Evolutionary conservation across 2,113 vertebrate genomes (phyloP), one percentile per base, ranked within the genome.

Genomic region (Casuarius casuarius): DNA sequence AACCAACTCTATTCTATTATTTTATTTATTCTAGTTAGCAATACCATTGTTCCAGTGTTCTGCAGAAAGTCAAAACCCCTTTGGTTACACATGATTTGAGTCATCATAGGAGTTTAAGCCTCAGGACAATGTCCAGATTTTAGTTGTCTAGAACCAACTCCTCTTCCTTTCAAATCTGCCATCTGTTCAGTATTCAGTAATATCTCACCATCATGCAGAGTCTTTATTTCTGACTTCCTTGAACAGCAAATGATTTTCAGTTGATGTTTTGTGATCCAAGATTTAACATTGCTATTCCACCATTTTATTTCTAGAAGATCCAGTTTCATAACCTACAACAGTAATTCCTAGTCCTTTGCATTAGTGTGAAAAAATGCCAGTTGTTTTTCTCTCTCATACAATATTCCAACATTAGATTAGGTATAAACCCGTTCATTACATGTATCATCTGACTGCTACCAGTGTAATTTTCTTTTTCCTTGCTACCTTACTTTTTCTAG

Each of bases 21-120:
- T 38, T 38, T 38, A 38, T 38, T 38, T 38, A 38, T 38, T 38
- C 38, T 38, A 38, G 38, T 97, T 87, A 91, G 96, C 91, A 95
- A 76, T 70, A n/a, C 46, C 75, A 94, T 94, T 95, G 95, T 96
- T 79, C 49, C 26, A 77, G n/a, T 40, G 51, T 46, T 83, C 91
- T 48, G 92, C 87, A 92, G 21, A 92, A 94, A 40, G 54, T 65
- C 28, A n/a, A 71, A 92, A 76, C 80, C 73, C 89, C 65, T 89
- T 84, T 87, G 76, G 82, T 82, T 79, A 88, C 65, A 81, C 82
- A 72, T 71, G 65, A 84, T 66, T 51, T 61, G 90, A 85, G 75
- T 78, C 66, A 33, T 15, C 49, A 54, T 13, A 84, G 44, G 72
- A 65, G 58, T 61, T 91, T 74, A 92, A 94, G 73, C 86, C 84